phyloP scores from a whole-genome alignment of 1,140 invertebrate species.

The Babylonia areolata region DNA sequence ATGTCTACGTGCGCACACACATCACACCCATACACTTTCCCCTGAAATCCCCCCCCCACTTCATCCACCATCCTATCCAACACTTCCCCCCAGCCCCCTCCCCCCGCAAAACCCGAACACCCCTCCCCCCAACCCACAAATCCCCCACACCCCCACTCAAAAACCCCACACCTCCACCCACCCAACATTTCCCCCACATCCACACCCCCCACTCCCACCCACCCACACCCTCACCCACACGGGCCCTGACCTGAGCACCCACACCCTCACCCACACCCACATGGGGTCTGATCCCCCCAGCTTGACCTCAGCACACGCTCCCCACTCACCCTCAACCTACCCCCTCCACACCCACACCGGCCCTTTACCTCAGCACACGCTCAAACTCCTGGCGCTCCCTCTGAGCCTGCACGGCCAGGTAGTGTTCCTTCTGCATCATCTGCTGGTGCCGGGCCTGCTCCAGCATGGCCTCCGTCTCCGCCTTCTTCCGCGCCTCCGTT shows the following conservation, averaged over 20 bases:
- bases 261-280: not conserved
- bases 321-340: not conserved
- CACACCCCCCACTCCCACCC: too few relatives aligned
- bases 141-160: too few relatives aligned
- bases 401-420: slow-evolving; percentile 75
- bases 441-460: slow-evolving; percentile 72
- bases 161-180: too few relatives aligned
- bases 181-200: too few relatives aligned
- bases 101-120: too few relatives aligned
- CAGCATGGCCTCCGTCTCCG: slow-evolving; percentile 70
- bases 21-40: not conserved
- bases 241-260: too few relatives aligned
- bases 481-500: slow-evolving; percentile 71
- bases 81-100: too few relatives aligned
- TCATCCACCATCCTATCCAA: too few relatives aligned
- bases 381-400: slow-evolving; percentile 75
- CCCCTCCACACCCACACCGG: not conserved
- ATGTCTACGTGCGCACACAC: not conserved
- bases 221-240: too few relatives aligned
- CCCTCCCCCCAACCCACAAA: too few relatives aligned
- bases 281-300: too few relatives aligned
- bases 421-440: slow-evolving; percentile 75
- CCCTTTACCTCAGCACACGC: slow-evolving; percentile 72
- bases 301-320: not conserved
- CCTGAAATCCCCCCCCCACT: too few relatives aligned